phyloP scores from a whole-genome alignment of 2,113 vertebrate genomes.

The Vombatus ursinus region DNA sequence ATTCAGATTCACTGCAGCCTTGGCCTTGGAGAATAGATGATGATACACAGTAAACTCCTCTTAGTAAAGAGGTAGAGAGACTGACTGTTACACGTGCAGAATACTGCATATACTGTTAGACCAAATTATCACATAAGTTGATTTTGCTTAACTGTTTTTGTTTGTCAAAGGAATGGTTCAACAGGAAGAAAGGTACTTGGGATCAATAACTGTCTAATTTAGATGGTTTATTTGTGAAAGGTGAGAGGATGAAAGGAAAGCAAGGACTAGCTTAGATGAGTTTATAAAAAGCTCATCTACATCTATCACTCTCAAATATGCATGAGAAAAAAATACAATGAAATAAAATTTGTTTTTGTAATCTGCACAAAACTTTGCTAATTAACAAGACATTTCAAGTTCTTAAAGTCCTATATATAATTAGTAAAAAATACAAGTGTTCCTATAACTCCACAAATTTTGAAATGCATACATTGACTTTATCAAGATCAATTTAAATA shows the following conservation, averaged over 20 bases:
- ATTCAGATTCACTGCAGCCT: not conserved
- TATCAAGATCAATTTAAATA: slow-evolving; percentile 24
- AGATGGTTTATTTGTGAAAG: not conserved
- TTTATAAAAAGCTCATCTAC: not conserved
- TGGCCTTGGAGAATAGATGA: not conserved
- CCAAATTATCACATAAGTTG: not conserved
- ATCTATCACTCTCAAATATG: slow-evolving; percentile 10
- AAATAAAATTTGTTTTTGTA: not conserved
- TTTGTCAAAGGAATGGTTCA: not conserved
- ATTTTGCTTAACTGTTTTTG: not conserved
- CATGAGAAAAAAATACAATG: not conserved
- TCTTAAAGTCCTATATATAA: slow-evolving; percentile 23
- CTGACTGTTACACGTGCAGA: not conserved
- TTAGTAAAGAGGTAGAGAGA: not conserved
- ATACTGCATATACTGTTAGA: not conserved
- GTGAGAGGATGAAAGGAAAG: not conserved
- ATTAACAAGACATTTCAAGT: not conserved
- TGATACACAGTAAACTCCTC: not conserved
- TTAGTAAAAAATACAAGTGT: not conserved
- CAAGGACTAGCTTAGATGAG: not conserved
- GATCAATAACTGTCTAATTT: not conserved
- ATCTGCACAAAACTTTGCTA: not conserved
- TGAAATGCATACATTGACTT: slow-evolving; percentile 16
- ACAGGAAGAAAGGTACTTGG: not conserved
- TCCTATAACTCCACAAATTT: slow-evolving; percentile 1